Conservation (phyloP, 2,113 vertebrate species). For the Tursiops truncatus region DNA sequence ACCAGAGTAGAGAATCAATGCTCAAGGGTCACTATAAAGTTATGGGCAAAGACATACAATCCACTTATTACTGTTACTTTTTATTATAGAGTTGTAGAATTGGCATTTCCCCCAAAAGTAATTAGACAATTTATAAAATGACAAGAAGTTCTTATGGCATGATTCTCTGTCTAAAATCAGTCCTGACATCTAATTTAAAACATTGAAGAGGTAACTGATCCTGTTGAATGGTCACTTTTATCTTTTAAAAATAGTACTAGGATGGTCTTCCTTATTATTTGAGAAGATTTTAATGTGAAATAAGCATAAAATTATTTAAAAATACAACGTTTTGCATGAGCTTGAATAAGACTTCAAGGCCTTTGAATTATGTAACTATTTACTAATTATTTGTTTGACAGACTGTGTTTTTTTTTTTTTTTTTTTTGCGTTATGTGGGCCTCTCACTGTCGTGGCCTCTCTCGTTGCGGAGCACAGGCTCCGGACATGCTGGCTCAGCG, state of each 20-base stretch:
- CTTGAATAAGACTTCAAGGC: not conserved
- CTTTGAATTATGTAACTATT: not conserved
- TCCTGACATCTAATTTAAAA: constrained; percentile 4
- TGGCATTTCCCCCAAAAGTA: not conserved
- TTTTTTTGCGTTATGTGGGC: too few relatives aligned
- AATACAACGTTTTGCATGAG: not conserved
- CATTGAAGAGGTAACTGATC: not conserved
- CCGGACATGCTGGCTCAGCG: too few relatives aligned
- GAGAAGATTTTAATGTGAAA: constrained; percentile 5
- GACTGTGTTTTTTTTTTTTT: not conserved
- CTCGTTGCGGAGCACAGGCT: too few relatives aligned
- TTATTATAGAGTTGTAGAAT: constrained; percentile 21
- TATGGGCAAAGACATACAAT: not conserved
- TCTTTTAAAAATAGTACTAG: constrained; percentile 11
- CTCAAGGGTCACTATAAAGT: not conserved
- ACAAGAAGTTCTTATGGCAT: not conserved
- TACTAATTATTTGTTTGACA: not conserved
- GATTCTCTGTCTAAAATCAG: constrained; percentile 30
- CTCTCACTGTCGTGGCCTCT: too few relatives aligned
- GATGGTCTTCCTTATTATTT: not conserved
- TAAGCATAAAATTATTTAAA: not conserved
- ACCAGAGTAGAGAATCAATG: not conserved
- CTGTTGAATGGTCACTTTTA: not conserved
- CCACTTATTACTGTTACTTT: constrained; percentile 20
- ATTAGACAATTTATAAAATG: constrained; percentile 44